Base-by-base conservation (phyloP, 1,140 invertebrate genomes). In the Cherax destructor region DNA sequence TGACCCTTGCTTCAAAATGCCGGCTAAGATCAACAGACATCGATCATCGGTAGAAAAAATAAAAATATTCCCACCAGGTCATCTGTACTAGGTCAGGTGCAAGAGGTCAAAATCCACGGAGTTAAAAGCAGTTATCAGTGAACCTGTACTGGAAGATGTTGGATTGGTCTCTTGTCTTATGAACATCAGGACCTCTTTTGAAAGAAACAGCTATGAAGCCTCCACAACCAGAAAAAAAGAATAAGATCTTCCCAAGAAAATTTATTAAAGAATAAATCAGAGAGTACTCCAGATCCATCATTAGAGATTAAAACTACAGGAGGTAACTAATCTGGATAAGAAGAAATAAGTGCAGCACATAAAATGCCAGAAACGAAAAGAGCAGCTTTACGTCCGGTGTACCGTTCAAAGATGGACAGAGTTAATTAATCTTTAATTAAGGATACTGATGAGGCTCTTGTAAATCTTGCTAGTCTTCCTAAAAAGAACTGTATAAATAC, bases 341-440 rank as follows among this genome's bases (percentile, higher is more conserved):
- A 6, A 69, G 24, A n/a, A 80, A 24, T 18, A 16, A 84, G 13
- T 61, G 24, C 80, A 50, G 61, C 49, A 52, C 86, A 49, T 9
- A 88, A 88, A 52, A 88, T 72, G 79, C 59, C 86, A 21, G 80
- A 89, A 89, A 74, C 83, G 89, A 50, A 91, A 50, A 59, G 89
- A 41, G 83, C 89, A n/a, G 74, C 83, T 30, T 91, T 9, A 79
- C 77, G 41, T 85, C 74, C 18, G 77, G 77, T 49, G 61, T 79
- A 11, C 59, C 83, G n/a, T 24, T 10, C 21, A 65, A 24, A 52
- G 74, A 85, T 41, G 76, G 21, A n/a, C 74, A 78, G 72, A 59
- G 16, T 61, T 76, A 11, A 13, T 10, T 24, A 80, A 11, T 50
- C 10, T 10, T 69, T 69, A 10, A 24, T n/a, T 11, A 21, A 56